phyloP scores from a whole-genome alignment of 2,888 invertebrate genomes.

The Cheilosia urbana region DNA sequence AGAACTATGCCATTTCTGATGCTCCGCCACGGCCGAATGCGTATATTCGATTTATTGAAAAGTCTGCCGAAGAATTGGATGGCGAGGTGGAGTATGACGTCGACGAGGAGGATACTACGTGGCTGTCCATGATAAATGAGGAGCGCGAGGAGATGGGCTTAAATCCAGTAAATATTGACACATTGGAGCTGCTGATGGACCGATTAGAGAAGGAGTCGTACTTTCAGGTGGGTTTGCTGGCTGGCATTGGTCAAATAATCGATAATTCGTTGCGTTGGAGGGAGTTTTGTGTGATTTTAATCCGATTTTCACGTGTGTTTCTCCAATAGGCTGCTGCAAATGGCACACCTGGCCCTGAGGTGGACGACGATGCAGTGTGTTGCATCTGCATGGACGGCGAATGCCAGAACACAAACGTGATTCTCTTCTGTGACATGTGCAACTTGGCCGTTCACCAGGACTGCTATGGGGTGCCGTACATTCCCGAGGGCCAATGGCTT shows the following conservation, averaged over 20 bases:
- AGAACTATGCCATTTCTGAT: constrained; percentile 91
- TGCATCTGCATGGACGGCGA: constrained; percentile 99
- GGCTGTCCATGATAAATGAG: constrained; percentile 95
- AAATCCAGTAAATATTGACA: constrained; percentile 92
- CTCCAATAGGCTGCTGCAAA: constrained; percentile 87
- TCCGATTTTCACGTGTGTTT: constrained; percentile 17
- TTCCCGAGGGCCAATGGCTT: constrained; percentile 98
- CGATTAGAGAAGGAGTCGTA: constrained; percentile 98
- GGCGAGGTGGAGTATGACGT: constrained; percentile 98
- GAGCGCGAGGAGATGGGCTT: constrained; percentile 89
- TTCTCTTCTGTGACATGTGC: constrained; percentile 99
- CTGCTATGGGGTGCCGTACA: constrained; percentile 97
- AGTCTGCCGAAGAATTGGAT: constrained; percentile 96
- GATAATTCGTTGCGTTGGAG: constrained; percentile 6
- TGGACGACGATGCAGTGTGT: constrained; percentile 99
- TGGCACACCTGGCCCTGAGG: constrained; percentile 90
- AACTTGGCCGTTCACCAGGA: constrained; percentile 99
- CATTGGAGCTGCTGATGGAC: constrained; percentile 98
- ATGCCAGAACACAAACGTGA: constrained; percentile 99
- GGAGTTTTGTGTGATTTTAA: not conserved
- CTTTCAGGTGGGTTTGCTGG: constrained; percentile 88
- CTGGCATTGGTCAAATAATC: constrained; percentile 11
- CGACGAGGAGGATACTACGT: constrained; percentile 98
- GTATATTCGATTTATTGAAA: constrained; percentile 97
- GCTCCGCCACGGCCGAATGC: constrained; percentile 94